Conservation (phyloP, 2,113 vertebrate genomes). For the Atlantisia rogersi region DNA sequence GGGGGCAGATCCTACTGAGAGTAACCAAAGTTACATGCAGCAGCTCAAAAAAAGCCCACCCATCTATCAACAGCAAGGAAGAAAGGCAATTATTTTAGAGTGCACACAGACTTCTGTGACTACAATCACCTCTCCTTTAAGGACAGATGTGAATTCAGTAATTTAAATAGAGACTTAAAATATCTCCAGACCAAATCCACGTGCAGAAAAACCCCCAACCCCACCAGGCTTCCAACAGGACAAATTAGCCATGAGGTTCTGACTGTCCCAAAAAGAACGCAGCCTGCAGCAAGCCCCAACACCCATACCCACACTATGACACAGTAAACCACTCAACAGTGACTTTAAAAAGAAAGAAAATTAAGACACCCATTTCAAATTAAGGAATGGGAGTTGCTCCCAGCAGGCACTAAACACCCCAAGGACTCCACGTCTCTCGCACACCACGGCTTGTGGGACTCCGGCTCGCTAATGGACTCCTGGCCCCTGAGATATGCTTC, state of each 20-base stretch:
- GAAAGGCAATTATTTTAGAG: fast-evolving
- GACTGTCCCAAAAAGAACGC: constrained; percentile 13
- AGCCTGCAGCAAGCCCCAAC: neutral
- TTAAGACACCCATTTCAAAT: neutral
- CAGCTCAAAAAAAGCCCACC: neutral
- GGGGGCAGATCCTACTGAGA: neutral
- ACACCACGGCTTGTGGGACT: neutral
- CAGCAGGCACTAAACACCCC: neutral
- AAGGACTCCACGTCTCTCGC: neutral
- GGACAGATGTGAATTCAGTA: neutral
- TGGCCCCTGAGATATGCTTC: neutral
- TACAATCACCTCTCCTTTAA: neutral
- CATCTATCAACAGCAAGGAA: neutral
- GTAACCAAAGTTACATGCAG: fast-evolving
- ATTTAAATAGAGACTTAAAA: constrained; percentile 8
- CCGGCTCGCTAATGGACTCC: neutral
- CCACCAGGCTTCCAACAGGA: neutral
- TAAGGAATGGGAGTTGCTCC: neutral
- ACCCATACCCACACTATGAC: neutral
- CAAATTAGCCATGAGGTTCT: neutral
- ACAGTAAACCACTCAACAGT: neutral
- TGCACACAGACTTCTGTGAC: neutral
- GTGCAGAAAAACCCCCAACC: neutral
- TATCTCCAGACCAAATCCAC: neutral
- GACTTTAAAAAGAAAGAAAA: neutral